Evolutionary conservation across 2,113 vertebrate genomes (phyloP).

Genomic region (Phocoena sinus): DNA sequence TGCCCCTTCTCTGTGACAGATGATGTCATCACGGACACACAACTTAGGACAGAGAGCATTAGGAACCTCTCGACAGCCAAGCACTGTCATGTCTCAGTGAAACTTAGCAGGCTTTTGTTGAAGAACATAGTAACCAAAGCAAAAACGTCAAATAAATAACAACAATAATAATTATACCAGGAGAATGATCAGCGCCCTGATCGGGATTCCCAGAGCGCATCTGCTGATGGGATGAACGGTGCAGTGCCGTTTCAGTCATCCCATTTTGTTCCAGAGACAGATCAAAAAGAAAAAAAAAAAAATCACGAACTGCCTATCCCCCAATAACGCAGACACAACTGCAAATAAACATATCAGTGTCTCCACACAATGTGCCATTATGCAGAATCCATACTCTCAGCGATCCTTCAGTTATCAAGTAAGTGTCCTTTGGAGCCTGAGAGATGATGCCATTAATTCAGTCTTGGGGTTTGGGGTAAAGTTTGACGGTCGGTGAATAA

Average conservation of each 20-base stretch:
- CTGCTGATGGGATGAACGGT: neutral
- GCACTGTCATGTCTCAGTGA: neutral
- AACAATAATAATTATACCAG: neutral
- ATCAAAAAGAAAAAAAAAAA: neutral
- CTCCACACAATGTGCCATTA: neutral
- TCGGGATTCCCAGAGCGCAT: neutral
- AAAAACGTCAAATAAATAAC: neutral
- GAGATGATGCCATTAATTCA: neutral
- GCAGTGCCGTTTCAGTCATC: neutral
- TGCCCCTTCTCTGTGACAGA: neutral
- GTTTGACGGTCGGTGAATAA: neutral
- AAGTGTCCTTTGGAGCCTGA: neutral
- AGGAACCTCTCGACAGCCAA: too few species aligned
- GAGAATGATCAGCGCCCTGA: neutral
- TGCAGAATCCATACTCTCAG: neutral
- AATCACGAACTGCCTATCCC: neutral
- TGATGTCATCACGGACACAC: fast-evolving
- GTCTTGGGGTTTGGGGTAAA: slow-evolving; percentile 6
- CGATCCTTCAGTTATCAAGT: neutral
- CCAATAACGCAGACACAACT: neutral
- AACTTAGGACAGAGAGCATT: neutral
- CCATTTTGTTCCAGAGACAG: slow-evolving; percentile 32
- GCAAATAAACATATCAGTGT: slow-evolving; percentile 39
- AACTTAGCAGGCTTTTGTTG: neutral
- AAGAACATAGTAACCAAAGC: slow-evolving; percentile 2